Evolutionary conservation across 2,113 vertebrate species (phyloP).

Genomic region (Salvelinus namaycush): DNA sequence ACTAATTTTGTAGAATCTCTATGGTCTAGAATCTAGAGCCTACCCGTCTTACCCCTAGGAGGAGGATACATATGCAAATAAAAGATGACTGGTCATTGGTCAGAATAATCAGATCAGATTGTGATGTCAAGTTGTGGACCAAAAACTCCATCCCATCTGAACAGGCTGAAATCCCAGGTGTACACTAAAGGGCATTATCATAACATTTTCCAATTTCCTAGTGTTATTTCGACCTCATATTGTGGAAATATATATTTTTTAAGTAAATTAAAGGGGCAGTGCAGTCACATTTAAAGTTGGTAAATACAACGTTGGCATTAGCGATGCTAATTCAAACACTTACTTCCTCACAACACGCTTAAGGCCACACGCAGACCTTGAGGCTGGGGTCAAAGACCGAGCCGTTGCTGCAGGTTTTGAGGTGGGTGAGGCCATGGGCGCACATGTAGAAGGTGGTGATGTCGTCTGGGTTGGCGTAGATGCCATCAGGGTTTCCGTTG

Average conservation of each 20-base stretch:
- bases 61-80: too few species aligned
- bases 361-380: constrained; percentile 74
- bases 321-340: not conserved
- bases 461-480: constrained; percentile 63
- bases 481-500: constrained; percentile 68
- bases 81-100: too few species aligned
- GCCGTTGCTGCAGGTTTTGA: constrained; percentile 40
- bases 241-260: not conserved
- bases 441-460: constrained; percentile 63
- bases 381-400: constrained; percentile 59
- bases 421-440: constrained; percentile 49
- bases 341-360: not conserved
- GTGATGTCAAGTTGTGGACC: too few species aligned
- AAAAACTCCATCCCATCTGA: too few species aligned
- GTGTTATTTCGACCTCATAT: too few species aligned
- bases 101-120: too few species aligned
- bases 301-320: not conserved
- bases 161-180: too few species aligned
- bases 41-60: too few species aligned
- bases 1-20: too few species aligned
- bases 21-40: too few species aligned
- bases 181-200: too few species aligned
- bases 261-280: too few species aligned
- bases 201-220: not conserved
- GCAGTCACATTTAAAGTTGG: not conserved